Base-by-base conservation (phyloP, 2,797 vertebrate species). In the Xiphophorus birchmanni region DNA sequence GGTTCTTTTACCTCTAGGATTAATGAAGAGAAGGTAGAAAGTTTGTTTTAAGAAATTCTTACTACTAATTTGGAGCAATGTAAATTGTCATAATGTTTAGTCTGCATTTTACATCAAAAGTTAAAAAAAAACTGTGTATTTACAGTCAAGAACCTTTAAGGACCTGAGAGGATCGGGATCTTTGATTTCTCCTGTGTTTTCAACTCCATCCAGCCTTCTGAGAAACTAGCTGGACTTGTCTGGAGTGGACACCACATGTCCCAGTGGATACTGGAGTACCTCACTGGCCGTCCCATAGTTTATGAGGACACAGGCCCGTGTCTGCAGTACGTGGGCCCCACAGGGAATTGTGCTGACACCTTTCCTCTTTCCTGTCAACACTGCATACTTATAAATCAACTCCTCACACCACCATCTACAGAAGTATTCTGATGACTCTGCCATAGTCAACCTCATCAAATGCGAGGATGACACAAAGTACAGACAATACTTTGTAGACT, bases 1-100 rank as follows among this genome's bases (percentile, higher is more conserved):
- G 86, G 84, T 72, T 83, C 71, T 82, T 76, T 93, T 78, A 85
- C 86, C 81, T 86, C 87, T 85, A 74, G 75, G 71, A 80, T 74
- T 45, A n/a, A 42, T 75, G 45, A 40, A 21, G 35, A 75, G 23
- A 76, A 37, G 74, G 18, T 67, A 11, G 75, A 87, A 75, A 47
- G 48, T 77, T 56, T 79, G 48, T 77, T 56, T 79, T 35, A 82
- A 42, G 71, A 8, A 69, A 67, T 80, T 73, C 60, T 75, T 15
- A 71, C 44, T 17, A 40, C 2, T n/a, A n/a, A n/a, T 72, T 72
- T 44, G 13, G 37, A 40, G 18, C 21, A 0, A 42, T 1, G 1
- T 5, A 40, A 67, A 37, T 3, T 21, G 7, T 10, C 15, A 42
- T 42, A 1, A 37, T 21, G 17, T 67, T 67, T 26, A n/a, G 23